phyloP scores from a whole-genome alignment of 2,797 vertebrate species.

The Fratercula arctica region DNA sequence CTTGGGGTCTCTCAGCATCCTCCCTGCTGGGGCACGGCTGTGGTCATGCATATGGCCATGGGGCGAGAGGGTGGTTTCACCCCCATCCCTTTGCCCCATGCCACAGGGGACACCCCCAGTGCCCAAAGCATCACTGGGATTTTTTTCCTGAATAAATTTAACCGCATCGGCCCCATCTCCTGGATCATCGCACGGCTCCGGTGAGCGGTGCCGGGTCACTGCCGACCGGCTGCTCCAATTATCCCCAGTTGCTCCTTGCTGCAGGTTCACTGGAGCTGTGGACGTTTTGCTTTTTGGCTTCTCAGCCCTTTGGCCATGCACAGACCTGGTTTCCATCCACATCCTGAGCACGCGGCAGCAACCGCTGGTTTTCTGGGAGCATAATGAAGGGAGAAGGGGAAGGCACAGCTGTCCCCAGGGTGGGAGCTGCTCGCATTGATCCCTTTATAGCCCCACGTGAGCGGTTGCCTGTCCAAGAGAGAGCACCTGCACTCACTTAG shows the following conservation, averaged over 20 bases:
- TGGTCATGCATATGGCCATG: accelerated
- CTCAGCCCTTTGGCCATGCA: neutral
- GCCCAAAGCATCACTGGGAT: neutral
- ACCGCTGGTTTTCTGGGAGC: accelerated
- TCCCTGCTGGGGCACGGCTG: neutral
- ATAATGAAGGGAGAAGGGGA: neutral
- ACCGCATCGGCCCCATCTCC: accelerated
- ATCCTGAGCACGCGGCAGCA: accelerated
- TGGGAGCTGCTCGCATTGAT: neutral
- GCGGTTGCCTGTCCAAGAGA: neutral
- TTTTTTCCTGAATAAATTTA: neutral
- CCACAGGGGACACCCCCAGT: accelerated
- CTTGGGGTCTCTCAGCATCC: neutral
- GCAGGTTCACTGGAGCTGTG: neutral
- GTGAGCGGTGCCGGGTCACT: accelerated
- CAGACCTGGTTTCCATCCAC: neutral
- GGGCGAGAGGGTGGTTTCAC: accelerated
- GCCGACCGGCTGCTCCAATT: accelerated
- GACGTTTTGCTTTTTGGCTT: neutral
- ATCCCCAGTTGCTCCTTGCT: neutral
- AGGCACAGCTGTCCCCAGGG: accelerated
- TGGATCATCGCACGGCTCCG: accelerated
- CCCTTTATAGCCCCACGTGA: neutral
- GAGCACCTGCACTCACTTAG: neutral
- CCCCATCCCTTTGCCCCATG: neutral